phyloP scores from a whole-genome alignment of 2,113 vertebrate species.

The Paraplagusia blochii region DNA sequence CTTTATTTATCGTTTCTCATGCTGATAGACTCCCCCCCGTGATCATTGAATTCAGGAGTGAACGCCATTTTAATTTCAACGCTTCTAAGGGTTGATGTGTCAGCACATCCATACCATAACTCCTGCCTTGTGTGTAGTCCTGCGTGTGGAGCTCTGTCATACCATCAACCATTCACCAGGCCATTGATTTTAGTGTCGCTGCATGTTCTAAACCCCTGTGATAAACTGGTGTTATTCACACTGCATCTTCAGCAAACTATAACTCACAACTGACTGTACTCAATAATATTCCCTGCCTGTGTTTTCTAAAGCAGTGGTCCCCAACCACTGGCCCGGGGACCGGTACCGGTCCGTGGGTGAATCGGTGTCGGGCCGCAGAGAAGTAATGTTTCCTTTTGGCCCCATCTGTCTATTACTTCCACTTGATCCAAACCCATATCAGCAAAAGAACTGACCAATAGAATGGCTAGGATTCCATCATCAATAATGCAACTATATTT shows the following conservation, averaged over 20 bases:
- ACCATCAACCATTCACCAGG: slow-evolving; percentile 40
- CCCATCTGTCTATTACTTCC: too few species aligned
- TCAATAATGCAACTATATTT: too few species aligned
- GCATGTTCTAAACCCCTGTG: slow-evolving; percentile 46
- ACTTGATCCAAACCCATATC: too few species aligned
- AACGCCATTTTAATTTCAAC: slow-evolving; percentile 4
- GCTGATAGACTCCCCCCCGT: neutral
- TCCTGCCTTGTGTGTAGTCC: slow-evolving; percentile 22
- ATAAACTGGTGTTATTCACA: slow-evolving; percentile 33
- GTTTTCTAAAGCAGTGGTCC: slow-evolving; percentile 1
- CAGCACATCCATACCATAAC: slow-evolving; percentile 2
- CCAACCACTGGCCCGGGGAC: too few species aligned
- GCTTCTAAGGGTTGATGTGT: slow-evolving; percentile 4
- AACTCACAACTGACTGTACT: slow-evolving; percentile 19
- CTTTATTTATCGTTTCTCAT: slow-evolving; percentile 12
- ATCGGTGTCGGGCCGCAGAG: too few species aligned
- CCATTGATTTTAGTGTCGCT: slow-evolving; percentile 35
- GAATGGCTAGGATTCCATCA: too few species aligned
- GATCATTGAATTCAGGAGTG: neutral
- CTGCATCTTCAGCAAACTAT: slow-evolving; percentile 33
- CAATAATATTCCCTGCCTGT: slow-evolving; percentile 14
- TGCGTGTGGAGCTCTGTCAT: slow-evolving; percentile 40
- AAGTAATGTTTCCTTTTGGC: too few species aligned
- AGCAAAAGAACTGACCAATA: too few species aligned
- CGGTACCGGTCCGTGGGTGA: too few species aligned